phyloP scores from a whole-genome alignment of 2,113 vertebrate species.

The Ginglymostoma cirratum region DNA sequence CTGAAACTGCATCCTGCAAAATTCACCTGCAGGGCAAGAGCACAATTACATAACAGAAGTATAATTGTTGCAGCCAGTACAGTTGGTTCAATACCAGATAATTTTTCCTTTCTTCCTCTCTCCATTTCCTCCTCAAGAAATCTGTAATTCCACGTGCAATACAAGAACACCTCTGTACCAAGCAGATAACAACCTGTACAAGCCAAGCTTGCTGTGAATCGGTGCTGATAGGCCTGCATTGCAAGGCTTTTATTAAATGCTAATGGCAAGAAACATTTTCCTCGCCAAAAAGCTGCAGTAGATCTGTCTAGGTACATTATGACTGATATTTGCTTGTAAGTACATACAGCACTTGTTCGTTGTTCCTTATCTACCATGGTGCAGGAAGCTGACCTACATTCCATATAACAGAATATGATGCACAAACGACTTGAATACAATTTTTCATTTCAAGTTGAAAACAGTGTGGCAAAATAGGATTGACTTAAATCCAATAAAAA shows the following conservation, averaged over 20 bases:
- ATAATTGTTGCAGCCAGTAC: slow-evolving; percentile 84
- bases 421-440: slow-evolving; percentile 95
- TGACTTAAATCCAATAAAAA: slow-evolving; percentile 89
- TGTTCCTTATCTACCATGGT: slow-evolving; percentile 92
- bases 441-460: slow-evolving; percentile 95
- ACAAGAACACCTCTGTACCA: slow-evolving; percentile 99
- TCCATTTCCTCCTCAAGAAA: slow-evolving; percentile 79
- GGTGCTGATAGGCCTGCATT: slow-evolving; percentile 99
- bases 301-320: slow-evolving; percentile 99
- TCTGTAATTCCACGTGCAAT: slow-evolving; percentile 99
- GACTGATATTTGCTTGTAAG: slow-evolving; percentile 99
- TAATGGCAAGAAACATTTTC: slow-evolving; percentile 99
- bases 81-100: slow-evolving; percentile 97
- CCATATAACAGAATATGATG: slow-evolving; percentile 97
- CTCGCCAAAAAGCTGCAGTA: slow-evolving; percentile 98
- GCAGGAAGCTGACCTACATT: slow-evolving; percentile 99
- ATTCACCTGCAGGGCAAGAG: slow-evolving; percentile 30
- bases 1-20: slow-evolving; percentile 19
- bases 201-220: slow-evolving; percentile 94
- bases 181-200: slow-evolving; percentile 99
- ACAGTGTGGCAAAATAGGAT: slow-evolving; percentile 94
- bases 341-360: slow-evolving; percentile 99
- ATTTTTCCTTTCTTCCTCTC: slow-evolving; percentile 87
- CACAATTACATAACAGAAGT: slow-evolving; percentile 67
- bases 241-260: slow-evolving; percentile 99